A percentile compares a stretch with the other conserved stretches of the same genome.
These are phyloP conservation scores for Punctoribates punctum DNA, from an alignment of 2,888 invertebrate genomes.

Conservation along the genomic window DNA sequence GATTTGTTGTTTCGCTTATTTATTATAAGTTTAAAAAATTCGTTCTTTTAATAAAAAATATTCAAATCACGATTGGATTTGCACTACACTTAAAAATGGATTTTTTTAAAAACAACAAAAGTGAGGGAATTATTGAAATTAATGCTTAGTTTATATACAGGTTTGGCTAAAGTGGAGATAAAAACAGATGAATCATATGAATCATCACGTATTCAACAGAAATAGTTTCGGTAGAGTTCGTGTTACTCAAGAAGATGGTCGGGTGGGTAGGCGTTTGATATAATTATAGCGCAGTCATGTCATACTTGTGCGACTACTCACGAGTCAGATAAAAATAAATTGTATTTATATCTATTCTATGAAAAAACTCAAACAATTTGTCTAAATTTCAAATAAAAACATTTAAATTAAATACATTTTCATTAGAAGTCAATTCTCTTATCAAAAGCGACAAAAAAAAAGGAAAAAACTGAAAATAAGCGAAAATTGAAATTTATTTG, in stretches of 20 bases:
- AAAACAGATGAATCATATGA: conserved; percentile 27
- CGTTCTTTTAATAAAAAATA: background rate
- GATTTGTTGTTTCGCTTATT: background rate
- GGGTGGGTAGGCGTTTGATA: conserved; percentile 25
- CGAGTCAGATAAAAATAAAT: background rate
- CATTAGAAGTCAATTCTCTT: too few relatives aligned
- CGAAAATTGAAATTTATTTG: too few relatives aligned
- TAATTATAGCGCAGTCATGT: conserved; percentile 18
- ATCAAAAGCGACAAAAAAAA: too few relatives aligned
- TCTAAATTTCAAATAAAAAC: too few relatives aligned
- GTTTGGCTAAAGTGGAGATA: background rate
- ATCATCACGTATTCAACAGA: conserved; percentile 7
- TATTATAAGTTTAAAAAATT: background rate
- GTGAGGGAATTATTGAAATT: background rate
- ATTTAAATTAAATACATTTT: too few relatives aligned
- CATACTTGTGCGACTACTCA: conserved; percentile 18
- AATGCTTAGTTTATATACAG: background rate
- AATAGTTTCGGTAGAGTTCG: background rate
- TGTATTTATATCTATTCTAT: background rate
- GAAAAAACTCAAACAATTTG: background rate
- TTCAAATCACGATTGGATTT: conserved; percentile 12
- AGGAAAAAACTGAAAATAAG: too few relatives aligned
- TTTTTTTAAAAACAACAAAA: background rate
- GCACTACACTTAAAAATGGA: background rate
- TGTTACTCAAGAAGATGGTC: background rate